Conservation (phyloP, 2,797 vertebrate genomes). For the Typhlichthys eigenmanni region DNA sequence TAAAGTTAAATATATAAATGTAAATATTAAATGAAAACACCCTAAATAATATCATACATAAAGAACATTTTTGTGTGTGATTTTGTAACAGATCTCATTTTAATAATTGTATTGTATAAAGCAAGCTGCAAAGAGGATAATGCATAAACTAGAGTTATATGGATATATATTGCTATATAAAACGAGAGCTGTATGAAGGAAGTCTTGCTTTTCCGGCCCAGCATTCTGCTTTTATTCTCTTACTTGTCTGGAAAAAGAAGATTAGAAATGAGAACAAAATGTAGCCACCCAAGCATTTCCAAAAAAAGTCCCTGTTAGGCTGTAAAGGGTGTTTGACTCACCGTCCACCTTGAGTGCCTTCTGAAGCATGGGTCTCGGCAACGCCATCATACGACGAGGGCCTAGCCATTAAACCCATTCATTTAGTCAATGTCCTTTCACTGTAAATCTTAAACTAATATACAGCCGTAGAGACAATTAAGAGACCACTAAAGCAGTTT, state of each 20-base stretch:
- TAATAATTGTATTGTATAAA: conserved; percentile 32
- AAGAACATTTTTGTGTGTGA: background rate
- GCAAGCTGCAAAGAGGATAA: conserved; percentile 15
- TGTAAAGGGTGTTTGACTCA: conserved; percentile 18
- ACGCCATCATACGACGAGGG: conserved; percentile 1
- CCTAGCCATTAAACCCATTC: background rate
- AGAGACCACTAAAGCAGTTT: too few species aligned
- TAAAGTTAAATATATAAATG: background rate
- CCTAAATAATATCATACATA: conserved; percentile 7
- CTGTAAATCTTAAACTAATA: too few species aligned
- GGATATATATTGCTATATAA: background rate
- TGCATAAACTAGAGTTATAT: background rate
- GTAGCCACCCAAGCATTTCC: background rate
- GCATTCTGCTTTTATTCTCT: conserved; percentile 7
- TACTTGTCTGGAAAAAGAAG: conserved; percentile 40
- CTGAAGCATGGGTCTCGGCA: conserved; percentile 39
- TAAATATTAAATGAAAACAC: conserved; percentile 5
- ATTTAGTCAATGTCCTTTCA: background rate
- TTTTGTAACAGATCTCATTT: conserved; percentile 24
- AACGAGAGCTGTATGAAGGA: background rate
- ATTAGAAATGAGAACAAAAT: conserved; percentile 9
- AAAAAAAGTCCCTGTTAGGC: background rate
- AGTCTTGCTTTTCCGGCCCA: background rate
- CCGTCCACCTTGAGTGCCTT: conserved; percentile 23
- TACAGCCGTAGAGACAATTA: too few species aligned